Percentiles rank a stretch among this genome's conserved stretches.
Conservation (phyloP, 1,140 invertebrate species). For the Brachionus angularis region DNA sequence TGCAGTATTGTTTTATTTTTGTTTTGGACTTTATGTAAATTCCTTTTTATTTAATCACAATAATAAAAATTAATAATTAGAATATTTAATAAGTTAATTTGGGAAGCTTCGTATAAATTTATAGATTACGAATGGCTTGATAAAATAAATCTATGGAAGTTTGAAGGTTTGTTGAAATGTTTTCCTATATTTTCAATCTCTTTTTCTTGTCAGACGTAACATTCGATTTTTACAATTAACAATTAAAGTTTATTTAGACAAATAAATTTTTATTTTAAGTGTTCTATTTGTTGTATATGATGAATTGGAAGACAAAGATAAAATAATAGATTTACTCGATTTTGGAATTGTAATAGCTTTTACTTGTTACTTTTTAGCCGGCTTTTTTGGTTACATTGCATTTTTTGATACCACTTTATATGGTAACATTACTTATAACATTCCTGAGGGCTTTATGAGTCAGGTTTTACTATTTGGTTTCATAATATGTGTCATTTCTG, state of each 20-base stretch:
- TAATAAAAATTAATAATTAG: background rate
- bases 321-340: conserved; percentile 10
- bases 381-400: conserved; percentile 89
- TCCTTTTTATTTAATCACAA: background rate
- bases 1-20: conserved; percentile 83
- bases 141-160: conserved; percentile 47
- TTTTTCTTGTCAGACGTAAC: conserved; percentile 83
- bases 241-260: background rate
- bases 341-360: conserved; percentile 27
- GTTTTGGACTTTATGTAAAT: conserved; percentile 77
- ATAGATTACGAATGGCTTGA: background rate
- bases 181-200: conserved; percentile 92
- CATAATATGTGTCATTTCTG: conserved; percentile 85
- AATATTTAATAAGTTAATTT: background rate
- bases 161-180: conserved; percentile 54
- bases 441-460: conserved; percentile 72
- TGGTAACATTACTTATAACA: conserved; percentile 83
- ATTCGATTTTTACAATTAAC: background rate
- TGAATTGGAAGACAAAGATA: conserved; percentile 29
- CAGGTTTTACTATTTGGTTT: conserved; percentile 87
- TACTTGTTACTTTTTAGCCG: conserved; percentile 59
- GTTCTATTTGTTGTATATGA: conserved; percentile 35
- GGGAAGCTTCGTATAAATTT: background rate
- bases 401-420: conserved; percentile 67
- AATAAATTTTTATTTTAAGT: too few species aligned